Base-by-base conservation (phyloP, 2,113 vertebrate genomes). In the Nicator chloris region DNA sequence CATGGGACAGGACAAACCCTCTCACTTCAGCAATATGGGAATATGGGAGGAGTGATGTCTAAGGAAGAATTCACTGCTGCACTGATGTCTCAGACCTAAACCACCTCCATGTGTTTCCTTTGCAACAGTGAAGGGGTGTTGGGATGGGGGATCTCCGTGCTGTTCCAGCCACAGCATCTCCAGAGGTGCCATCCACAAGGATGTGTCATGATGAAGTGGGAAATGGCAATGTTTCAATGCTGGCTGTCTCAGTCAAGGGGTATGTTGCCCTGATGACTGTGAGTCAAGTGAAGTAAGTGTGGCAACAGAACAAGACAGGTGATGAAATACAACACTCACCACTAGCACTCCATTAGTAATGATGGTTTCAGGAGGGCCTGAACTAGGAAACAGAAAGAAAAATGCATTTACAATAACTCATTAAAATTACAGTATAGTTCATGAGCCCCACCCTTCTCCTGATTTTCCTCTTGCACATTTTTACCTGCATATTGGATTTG, bases 261-360 rank as follows among this genome's bases (percentile, higher is more conserved):
- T 39, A 82, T 64, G 45, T 24, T 57, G 50, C 47, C 31, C 69
- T 66, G 31, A 37, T 89, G 91, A 78, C 60, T 75, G 12, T 66
- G 75, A 96, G 49, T 90, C 82, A 86, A 54, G 28, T 40, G 59
- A 88, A 94, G 77, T 30, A 73, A 80, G 33, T 63, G 49, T 70
- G 31, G 59, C 60, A 90, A 90, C 31, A 93, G 35, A 28, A 77
- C 39, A 76, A 89, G 81, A 82, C 90, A 92, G 49, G 17, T 96
- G 78, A 88, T 37, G 83, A 90, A 89, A 84, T 26, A 19, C 23
- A 78, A 79, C 40, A 65, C 92, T 97, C 92, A 98, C 97, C 95
- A 97, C 96, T 60, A 98, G 73, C 27, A 97, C 94, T 92, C 97
- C 97, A 97, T 98, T 98, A 70, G 95, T 98, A 86, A 96, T 90